Evolutionary conservation across 1,140 invertebrate genomes (phyloP), one percentile per base, ranked within the genome.

Genomic region (Dinoponera quadriceps): DNA sequence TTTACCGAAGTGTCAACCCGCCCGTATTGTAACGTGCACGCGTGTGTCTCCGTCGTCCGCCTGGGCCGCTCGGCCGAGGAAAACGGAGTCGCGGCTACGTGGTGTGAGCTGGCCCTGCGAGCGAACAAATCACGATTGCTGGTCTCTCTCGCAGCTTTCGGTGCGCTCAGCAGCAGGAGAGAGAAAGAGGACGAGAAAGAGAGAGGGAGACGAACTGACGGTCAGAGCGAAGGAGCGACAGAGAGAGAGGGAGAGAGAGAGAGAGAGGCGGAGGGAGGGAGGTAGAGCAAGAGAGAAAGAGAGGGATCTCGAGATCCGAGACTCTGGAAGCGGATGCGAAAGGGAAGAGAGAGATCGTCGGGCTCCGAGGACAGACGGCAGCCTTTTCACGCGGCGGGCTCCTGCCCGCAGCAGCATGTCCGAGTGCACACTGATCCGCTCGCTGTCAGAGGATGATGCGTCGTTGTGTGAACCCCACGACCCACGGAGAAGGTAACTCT

Each of bases 1-100:
- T 86, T 89, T 87, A 82, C 82, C 81, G 82, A 90, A 90, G 89
- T 90, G 89, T 91, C 91, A 90, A 84, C 59, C 84, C 62, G 86
- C 75, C 86, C 88, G 87, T 87, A 84, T 88, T 87, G 88, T 89
- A 88, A 44, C 85, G 90, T 87, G 85, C 89, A 59, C 69, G 66
- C 75, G 84, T 78, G 49, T 82, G 59, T 60, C 29, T 16, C 33
- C 55, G 22, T 29, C 25, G 73, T 51, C 18, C 48, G 18, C 48
- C 20, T 9, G 60, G 13, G 11, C 3, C 44, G 73, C n/a, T n/a
- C 27, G 59, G 22, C 49, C 86, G 75, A 59, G 59, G 9, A 71
- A 81, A 77, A 87, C 73, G 74, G 60, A 62, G 54, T 57, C 71
- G 73, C 69, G 84, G 73, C 33, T 16, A 57, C 57, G 18, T 71